phyloP scores from a whole-genome alignment of 2,888 invertebrate species.

The Cheilosia impressa region DNA sequence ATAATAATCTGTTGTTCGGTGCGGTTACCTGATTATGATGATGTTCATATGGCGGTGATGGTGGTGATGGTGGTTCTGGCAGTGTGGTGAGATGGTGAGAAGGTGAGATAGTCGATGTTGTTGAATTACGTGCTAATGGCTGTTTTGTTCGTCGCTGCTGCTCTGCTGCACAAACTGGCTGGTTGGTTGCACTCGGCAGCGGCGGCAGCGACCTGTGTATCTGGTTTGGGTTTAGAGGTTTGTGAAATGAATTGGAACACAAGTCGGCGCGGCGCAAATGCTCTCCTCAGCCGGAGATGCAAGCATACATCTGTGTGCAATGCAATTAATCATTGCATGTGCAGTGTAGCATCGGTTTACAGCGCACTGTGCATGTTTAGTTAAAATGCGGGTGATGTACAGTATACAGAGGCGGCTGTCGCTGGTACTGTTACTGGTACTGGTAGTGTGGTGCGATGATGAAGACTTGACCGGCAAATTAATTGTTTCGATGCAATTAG shows the following conservation, averaged over 20 bases:
- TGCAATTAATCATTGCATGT: slow-evolving; percentile 73
- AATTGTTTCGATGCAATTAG: slow-evolving; percentile 65
- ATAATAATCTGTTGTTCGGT: slow-evolving; percentile 72
- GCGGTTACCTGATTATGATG: slow-evolving; percentile 66
- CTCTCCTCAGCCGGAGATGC: slow-evolving; percentile 4
- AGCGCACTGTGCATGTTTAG: slow-evolving; percentile 32
- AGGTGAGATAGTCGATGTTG: slow-evolving; percentile 55
- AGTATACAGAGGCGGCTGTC: background rate
- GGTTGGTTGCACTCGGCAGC: slow-evolving; percentile 60
- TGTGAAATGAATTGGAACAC: slow-evolving; percentile 75
- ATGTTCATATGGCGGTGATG: slow-evolving; percentile 35
- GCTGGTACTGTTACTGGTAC: background rate
- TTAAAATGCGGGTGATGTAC: slow-evolving; percentile 59
- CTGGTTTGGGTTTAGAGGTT: slow-evolving; percentile 61
- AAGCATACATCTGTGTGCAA: slow-evolving; percentile 68
- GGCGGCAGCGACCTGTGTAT: slow-evolving; percentile 60
- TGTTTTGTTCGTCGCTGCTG: slow-evolving; percentile 64
- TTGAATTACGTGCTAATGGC: slow-evolving; percentile 73
- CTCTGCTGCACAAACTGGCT: slow-evolving; percentile 10
- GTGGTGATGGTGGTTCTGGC: slow-evolving; percentile 1
- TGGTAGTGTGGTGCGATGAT: slow-evolving; percentile 32
- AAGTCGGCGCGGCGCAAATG: slow-evolving; percentile 29
- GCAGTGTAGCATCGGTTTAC: slow-evolving; percentile 57
- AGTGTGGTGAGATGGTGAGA: slow-evolving; percentile 54
- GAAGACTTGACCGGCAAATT: slow-evolving; percentile 65